A percentile compares a stretch with the other conserved stretches of the same genome.
phyloP scores from a whole-genome alignment of 2,113 vertebrate species.

The Merops nubicus region DNA sequence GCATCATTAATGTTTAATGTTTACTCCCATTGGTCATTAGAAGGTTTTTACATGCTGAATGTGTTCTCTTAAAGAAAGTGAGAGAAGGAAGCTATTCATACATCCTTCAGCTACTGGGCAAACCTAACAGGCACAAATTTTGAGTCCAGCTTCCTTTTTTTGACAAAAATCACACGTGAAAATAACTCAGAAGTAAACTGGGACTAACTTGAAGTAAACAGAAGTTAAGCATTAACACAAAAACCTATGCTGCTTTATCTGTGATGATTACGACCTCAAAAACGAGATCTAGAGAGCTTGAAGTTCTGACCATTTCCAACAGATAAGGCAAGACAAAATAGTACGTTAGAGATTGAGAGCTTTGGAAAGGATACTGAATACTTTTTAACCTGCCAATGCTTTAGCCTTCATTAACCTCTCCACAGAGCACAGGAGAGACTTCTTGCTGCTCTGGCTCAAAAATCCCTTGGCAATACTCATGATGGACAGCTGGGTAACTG shows the following conservation, averaged over 20 bases:
- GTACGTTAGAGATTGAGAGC: background rate
- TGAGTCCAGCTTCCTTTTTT: background rate
- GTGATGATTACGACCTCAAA: fast-evolving
- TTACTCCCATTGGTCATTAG: conserved; percentile 20
- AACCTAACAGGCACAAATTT: background rate
- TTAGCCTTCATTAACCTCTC: background rate
- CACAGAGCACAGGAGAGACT: background rate
- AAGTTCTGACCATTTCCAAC: background rate
- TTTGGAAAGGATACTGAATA: background rate
- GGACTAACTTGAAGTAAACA: background rate
- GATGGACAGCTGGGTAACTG: background rate
- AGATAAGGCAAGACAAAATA: background rate
- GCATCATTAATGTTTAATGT: conserved; percentile 71
- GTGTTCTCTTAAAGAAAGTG: background rate
- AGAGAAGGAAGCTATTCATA: background rate
- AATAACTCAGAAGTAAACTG: background rate
- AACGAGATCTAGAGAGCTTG: background rate
- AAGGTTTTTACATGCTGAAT: conserved; percentile 19
- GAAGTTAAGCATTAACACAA: background rate
- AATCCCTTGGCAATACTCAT: background rate
- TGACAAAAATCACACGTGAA: background rate
- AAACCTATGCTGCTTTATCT: background rate
- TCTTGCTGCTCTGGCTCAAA: background rate
- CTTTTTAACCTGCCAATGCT: background rate
- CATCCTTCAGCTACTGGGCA: background rate